Evolutionary conservation across 1,140 invertebrate species (phyloP), one percentile per base, ranked within the genome.

Genomic region (Physella acuta): DNA sequence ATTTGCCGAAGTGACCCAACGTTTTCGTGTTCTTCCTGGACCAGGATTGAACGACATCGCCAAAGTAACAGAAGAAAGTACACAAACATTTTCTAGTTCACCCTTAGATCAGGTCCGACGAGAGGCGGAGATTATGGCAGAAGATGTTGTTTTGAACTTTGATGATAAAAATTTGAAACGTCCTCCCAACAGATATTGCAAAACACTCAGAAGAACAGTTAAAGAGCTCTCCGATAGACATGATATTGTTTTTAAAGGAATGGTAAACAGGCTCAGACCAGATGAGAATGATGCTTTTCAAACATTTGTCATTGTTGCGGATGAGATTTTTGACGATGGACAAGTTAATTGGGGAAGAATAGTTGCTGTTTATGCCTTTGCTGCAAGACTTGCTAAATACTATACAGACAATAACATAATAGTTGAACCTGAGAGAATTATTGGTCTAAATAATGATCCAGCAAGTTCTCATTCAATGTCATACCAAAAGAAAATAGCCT

Each of bases 361-460:
- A 56, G 86, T 89, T n/a, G 88, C 88, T 70, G 82, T 90, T 2
- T 89, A 88, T 75, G 88, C 88, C 14, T 89, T 89, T 78, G 88
- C 87, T 78, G 87, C 87, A 34, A 85, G 88, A 66, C 76, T 90
- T 16, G 87, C 87, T 0, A 77, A 87, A 0, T 87, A 88, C 39
- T 84, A 88, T 55, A 82, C 85, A 62, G 82, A 85, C 67, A 78
- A 78, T 37, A 72, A 60, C 56, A 76, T 79, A 36, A 53, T 24
- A 20, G 14, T 28, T 68, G 52, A 67, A 33, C 5, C 36, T 30
- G 33, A 34, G 8, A 16, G 8, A 14, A 24, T 56, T 0, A 56
- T 3, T 33, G 36, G 3, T 28, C 17, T 1, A 56, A 28, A 24
- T 2, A 31, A 39, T 8, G 31, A 39, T n/a, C 2, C 33, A 58